phyloP scores from a whole-genome alignment of 2,113 vertebrate species.

The Pongo pygmaeus region DNA sequence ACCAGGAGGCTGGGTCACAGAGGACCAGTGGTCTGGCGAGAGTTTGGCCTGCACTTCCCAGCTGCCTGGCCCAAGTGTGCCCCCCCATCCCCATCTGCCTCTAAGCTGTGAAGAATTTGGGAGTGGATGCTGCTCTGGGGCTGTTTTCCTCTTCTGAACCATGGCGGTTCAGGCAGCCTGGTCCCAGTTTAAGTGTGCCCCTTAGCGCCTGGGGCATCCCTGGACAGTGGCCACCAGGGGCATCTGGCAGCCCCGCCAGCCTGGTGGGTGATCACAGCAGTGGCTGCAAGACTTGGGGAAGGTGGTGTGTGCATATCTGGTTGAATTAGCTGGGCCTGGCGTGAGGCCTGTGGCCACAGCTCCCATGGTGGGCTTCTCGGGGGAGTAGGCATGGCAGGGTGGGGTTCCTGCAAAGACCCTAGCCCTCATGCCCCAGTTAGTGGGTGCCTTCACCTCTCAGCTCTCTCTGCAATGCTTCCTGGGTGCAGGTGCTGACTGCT shows the following conservation, averaged over 20 bases:
- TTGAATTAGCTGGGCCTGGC: background rate
- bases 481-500: accelerated
- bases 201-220: background rate
- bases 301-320: accelerated
- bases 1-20: background rate
- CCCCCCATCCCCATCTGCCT: accelerated
- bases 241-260: accelerated
- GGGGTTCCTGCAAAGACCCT: background rate
- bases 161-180: too few species aligned
- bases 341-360: background rate
- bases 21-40: background rate
- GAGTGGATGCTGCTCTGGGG: accelerated
- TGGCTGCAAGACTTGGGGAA: accelerated
- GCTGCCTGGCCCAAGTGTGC: background rate
- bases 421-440: accelerated
- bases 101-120: background rate
- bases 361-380: background rate
- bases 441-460: accelerated
- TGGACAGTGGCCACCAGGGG: accelerated
- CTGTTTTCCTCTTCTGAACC: accelerated
- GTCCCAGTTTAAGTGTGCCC: background rate
- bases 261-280: accelerated
- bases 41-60: accelerated
- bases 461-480: background rate
- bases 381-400: background rate